Percentiles rank a stretch among this genome's conserved stretches.
These are phyloP conservation scores for Leptoclinus maculatus DNA, from an alignment of 2,797 vertebrate genomes.

Conservation along the genomic window DNA sequence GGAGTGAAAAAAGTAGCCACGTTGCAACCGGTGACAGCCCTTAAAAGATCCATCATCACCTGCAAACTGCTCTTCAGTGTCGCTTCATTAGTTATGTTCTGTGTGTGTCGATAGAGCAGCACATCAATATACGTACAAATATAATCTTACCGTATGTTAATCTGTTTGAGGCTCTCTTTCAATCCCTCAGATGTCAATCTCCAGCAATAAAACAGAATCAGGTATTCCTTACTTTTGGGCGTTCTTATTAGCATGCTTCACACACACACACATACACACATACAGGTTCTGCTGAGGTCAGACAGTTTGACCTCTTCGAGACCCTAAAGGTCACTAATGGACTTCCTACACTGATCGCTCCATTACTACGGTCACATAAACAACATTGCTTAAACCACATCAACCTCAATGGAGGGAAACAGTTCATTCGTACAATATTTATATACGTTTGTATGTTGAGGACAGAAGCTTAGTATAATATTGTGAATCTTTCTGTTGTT, in stretches of 20 bases:
- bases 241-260: not conserved
- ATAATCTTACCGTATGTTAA: not conserved
- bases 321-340: conserved; percentile 60
- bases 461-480: not conserved
- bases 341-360: conserved; percentile 44
- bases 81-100: not conserved
- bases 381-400: conserved; percentile 12
- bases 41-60: not conserved
- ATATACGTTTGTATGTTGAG: not conserved
- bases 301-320: conserved; percentile 38
- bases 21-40: not conserved
- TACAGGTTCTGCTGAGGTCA: conserved; percentile 26
- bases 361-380: conserved; percentile 41
- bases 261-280: not conserved
- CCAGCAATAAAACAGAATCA: not conserved
- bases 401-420: not conserved
- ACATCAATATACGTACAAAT: not conserved
- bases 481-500: not conserved
- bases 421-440: not conserved
- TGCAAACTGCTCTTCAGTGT: not conserved
- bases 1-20: not conserved
- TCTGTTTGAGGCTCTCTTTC: not conserved
- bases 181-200: not conserved
- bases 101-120: not conserved
- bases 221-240: not conserved